Evolutionary conservation across 1,140 invertebrate species (phyloP).

Genomic region (Drosophila lacteicornis): DNA sequence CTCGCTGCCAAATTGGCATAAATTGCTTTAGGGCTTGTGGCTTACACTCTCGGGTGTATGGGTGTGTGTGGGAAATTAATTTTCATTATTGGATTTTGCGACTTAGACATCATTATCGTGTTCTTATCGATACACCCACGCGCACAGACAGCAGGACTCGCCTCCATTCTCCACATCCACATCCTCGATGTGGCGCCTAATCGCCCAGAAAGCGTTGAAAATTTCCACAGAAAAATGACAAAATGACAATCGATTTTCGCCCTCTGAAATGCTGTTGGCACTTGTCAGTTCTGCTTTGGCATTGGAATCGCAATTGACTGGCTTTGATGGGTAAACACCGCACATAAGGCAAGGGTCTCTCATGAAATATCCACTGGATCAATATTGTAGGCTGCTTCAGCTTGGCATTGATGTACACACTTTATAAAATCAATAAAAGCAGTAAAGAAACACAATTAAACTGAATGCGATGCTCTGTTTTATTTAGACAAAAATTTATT

Average conservation of each 20-base stretch:
- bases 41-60: slow-evolving; percentile 5
- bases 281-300: slow-evolving; percentile 8
- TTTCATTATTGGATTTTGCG: slow-evolving; percentile 80
- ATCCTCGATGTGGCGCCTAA: slow-evolving; percentile 59
- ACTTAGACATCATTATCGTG: slow-evolving; percentile 79
- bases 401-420: not conserved
- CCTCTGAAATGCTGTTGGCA: slow-evolving; percentile 20
- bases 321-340: not conserved
- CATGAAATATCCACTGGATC: not conserved
- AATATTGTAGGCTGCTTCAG: not conserved
- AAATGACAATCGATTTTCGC: slow-evolving; percentile 66
- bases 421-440: not conserved
- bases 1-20: slow-evolving; percentile 51
- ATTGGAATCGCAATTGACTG: slow-evolving; percentile 9
- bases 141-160: slow-evolving; percentile 5
- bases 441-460: too few species aligned
- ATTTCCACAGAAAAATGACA: slow-evolving; percentile 45
- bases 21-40: slow-evolving; percentile 61
- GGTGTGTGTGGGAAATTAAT: slow-evolving; percentile 67
- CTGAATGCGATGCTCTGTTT: too few species aligned
- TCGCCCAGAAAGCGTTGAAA: slow-evolving; percentile 61
- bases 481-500: too few species aligned
- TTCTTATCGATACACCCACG: slow-evolving; percentile 64
- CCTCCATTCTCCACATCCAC: slow-evolving; percentile 3
- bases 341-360: not conserved